These are phyloP conservation scores for Erannis defoliaria DNA, from an alignment of 2,888 invertebrate genomes.

Conservation along the genomic window DNA sequence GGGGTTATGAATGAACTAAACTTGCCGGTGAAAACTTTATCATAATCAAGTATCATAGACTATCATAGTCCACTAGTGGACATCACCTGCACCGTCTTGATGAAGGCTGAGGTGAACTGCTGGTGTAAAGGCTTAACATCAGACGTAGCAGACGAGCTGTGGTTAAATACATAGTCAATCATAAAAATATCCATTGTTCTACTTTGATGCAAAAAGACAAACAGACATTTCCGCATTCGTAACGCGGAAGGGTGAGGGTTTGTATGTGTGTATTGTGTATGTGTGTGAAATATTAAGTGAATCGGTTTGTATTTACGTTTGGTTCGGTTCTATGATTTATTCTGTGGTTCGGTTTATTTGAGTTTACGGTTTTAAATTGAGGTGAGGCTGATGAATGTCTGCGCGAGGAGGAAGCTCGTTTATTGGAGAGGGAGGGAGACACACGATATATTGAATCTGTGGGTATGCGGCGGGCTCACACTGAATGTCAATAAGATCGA, in stretches of 20 bases:
- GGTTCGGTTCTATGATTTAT: neutral
- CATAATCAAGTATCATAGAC: no score
- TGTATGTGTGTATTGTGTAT: conserved; percentile 7
- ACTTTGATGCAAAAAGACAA: neutral
- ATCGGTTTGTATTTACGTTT: conserved; percentile 14
- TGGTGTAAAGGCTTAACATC: no score
- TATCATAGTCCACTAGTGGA: no score
- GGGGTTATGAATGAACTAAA: no score
- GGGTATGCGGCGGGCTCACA: no score
- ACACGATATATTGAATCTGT: neutral
- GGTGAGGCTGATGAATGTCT: conserved; percentile 20
- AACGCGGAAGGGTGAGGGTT: neutral
- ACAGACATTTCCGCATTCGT: neutral
- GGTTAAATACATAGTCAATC: no score
- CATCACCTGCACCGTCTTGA: no score
- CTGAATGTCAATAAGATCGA: neutral
- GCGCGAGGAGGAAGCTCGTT: conserved; percentile 21
- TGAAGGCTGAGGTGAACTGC: no score
- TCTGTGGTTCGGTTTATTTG: conserved; percentile 26
- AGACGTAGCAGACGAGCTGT: no score
- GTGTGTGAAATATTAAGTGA: conserved; percentile 22
- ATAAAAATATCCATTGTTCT: neutral
- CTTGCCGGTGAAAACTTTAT: no score
- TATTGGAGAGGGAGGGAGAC: conserved; percentile 9
- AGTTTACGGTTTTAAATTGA: conserved; percentile 31